These are phyloP conservation scores for Geotrupes spiniger DNA, from an alignment of 2,888 invertebrate genomes.

Conservation along the genomic window DNA sequence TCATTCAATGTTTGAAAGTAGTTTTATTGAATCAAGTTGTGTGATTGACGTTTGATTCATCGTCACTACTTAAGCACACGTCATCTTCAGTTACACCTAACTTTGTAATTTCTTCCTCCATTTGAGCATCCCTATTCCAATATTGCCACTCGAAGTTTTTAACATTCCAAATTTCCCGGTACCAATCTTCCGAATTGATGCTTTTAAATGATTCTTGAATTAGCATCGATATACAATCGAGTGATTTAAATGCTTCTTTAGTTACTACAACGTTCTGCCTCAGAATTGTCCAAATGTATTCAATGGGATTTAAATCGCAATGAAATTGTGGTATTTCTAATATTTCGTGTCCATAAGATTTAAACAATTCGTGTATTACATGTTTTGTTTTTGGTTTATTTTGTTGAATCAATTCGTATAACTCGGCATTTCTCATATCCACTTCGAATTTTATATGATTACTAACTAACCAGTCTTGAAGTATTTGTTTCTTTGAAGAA, in stretches of 20 bases:
- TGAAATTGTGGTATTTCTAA: slow-evolving; percentile 31
- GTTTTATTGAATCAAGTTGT: too few relatives aligned
- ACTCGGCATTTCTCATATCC: slow-evolving; percentile 22
- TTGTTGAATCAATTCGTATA: slow-evolving; percentile 22
- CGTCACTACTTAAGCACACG: background rate
- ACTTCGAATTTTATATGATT: slow-evolving; percentile 22
- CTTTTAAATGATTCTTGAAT: background rate
- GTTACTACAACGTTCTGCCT: background rate
- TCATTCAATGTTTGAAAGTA: too few relatives aligned
- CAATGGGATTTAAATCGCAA: slow-evolving; percentile 31
- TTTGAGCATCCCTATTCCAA: slow-evolving; percentile 6
- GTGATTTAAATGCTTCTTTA: background rate
- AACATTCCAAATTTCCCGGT: slow-evolving; percentile 6
- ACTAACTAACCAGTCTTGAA: slow-evolving; percentile 23
- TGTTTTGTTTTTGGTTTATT: slow-evolving; percentile 26
- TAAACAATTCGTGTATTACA: slow-evolving; percentile 27
- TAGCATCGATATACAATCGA: background rate
- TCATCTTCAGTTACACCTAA: slow-evolving; percentile 5
- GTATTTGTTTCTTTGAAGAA: slow-evolving; percentile 20
- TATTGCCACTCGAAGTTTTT: slow-evolving; percentile 9
- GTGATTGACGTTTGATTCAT: background rate
- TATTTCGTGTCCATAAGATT: slow-evolving; percentile 31
- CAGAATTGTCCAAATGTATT: slow-evolving; percentile 18
- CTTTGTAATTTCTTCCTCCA: slow-evolving; percentile 8
- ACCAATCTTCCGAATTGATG: slow-evolving; percentile 6